These are phyloP conservation scores for Barbus barbus DNA, from an alignment of 2,113 vertebrate species.

Conservation along the genomic window DNA sequence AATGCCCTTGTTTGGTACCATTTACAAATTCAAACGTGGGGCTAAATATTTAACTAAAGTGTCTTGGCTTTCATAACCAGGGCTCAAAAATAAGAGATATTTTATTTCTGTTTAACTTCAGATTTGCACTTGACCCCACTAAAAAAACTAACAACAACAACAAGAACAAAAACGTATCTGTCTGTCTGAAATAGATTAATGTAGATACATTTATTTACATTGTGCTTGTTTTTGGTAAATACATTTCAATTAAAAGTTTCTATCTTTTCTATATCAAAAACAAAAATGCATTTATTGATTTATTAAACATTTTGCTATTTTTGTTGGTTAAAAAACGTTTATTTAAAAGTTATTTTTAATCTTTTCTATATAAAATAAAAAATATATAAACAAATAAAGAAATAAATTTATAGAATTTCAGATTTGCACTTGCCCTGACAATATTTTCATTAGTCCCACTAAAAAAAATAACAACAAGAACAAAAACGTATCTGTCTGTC, in stretches of 20 bases:
- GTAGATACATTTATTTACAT: background rate
- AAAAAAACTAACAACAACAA: too few species aligned
- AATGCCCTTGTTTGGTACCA: slow-evolving; percentile 17
- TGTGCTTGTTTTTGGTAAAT: background rate
- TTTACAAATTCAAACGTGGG: slow-evolving; percentile 40
- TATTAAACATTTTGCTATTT: background rate
- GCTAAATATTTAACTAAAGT: slow-evolving; percentile 29
- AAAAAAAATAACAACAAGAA: background rate
- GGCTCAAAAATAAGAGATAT: background rate
- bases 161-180: background rate
- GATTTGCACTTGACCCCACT: background rate
- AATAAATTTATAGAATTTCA: too few species aligned
- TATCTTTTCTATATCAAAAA: background rate
- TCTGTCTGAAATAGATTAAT: background rate
- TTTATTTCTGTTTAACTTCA: background rate
- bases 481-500: too few species aligned
- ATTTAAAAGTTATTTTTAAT: too few species aligned
- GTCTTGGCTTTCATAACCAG: background rate
- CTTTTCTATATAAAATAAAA: too few species aligned
- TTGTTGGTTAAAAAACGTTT: too few species aligned
- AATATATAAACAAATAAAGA: too few species aligned
- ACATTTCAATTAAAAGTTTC: background rate
- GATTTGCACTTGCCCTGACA: background rate
- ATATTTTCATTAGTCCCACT: background rate
- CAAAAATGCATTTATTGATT: background rate